phyloP scores from a whole-genome alignment of 2,797 vertebrate species.

The Epinephelus awoara region DNA sequence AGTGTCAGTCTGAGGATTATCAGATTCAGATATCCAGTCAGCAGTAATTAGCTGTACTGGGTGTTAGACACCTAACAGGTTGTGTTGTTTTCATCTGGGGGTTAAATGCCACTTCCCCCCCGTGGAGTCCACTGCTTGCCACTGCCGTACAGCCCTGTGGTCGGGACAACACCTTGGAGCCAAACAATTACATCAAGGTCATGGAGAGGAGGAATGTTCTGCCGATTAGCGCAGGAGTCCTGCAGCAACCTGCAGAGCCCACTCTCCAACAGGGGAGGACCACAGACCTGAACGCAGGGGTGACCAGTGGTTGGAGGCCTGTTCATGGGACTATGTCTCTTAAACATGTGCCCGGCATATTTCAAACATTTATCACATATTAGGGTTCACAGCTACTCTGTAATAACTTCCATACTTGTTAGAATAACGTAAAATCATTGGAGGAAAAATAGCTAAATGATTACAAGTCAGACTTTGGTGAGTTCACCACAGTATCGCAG shows the following conservation, averaged over 20 bases:
- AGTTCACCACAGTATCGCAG: background rate
- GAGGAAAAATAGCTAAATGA: background rate
- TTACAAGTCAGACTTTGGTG: too few relatives aligned
- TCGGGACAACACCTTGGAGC: constrained; percentile 77
- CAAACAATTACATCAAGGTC: constrained; percentile 85
- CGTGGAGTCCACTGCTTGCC: constrained; percentile 43
- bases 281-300: background rate
- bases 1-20: background rate
- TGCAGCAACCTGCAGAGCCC: constrained; percentile 51
- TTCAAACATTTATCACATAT: background rate
- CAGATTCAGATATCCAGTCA: constrained; percentile 46
- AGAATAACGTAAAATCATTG: background rate
- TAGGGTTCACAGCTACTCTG: background rate
- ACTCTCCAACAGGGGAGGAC: background rate
- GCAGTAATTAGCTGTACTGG: constrained; percentile 71
- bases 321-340: too few relatives aligned
- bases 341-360: background rate
- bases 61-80: constrained; percentile 66
- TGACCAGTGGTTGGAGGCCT: background rate
- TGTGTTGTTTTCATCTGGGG: constrained; percentile 72
- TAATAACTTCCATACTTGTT: background rate
- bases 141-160: constrained; percentile 57
- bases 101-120: constrained; percentile 73
- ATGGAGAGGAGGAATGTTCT: constrained; percentile 82
- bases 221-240: constrained; percentile 72